These are phyloP conservation scores for Arctocebus calabarensis DNA, from an alignment of 2,797 vertebrate genomes.

Conservation along the genomic window DNA sequence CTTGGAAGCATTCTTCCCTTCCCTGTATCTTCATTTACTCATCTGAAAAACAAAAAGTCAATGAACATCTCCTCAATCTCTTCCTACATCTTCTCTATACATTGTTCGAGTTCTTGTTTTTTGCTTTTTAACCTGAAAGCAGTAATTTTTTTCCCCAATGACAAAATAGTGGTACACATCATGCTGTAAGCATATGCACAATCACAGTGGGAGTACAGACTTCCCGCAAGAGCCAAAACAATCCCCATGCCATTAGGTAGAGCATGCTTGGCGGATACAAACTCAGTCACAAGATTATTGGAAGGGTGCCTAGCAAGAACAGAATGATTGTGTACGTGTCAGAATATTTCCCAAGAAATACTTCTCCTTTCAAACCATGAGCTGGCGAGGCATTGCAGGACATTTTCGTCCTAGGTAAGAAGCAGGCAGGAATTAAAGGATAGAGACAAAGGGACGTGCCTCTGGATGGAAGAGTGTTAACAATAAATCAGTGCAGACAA, in stretches of 20 bases:
- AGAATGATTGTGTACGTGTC: accelerated
- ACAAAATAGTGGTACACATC: accelerated
- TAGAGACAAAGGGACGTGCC: neutral
- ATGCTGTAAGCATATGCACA: accelerated
- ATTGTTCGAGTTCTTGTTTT: neutral
- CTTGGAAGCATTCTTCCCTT: neutral
- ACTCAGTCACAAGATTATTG: neutral
- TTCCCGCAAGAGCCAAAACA: neutral
- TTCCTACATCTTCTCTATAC: neutral
- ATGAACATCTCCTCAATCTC: neutral
- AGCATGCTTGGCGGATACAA: neutral
- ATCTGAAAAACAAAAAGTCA: neutral
- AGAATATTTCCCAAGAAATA: neutral
- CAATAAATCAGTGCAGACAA: neutral
- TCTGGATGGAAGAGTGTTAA: neutral
- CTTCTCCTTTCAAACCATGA: neutral
- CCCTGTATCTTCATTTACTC: neutral
- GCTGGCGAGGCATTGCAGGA: neutral
- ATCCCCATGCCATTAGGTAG: accelerated
- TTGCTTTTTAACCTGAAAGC: neutral
- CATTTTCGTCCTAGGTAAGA: neutral
- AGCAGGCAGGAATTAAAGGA: neutral
- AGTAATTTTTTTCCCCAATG: neutral
- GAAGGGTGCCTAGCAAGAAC: accelerated
- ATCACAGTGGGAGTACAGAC: accelerated